A percentile compares a stretch with the other conserved stretches of the same genome.
phyloP scores from a whole-genome alignment of 2,797 vertebrate species.

The Sus cebifrons region DNA sequence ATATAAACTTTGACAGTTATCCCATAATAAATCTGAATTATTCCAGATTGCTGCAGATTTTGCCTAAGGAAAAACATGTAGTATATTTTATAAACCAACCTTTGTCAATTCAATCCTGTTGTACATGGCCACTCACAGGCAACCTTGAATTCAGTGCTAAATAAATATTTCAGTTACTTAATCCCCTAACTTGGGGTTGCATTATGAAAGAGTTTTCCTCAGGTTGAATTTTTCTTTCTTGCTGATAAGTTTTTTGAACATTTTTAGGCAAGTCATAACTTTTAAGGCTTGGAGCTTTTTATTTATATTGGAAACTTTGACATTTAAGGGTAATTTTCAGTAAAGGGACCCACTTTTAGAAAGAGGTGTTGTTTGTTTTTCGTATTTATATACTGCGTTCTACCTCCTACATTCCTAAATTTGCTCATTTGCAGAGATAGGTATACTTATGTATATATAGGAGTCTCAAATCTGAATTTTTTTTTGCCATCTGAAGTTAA shows the following conservation, averaged over 20 bases:
- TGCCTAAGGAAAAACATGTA: constrained; percentile 69
- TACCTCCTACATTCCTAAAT: constrained; percentile 47
- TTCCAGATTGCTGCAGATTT: constrained; percentile 72
- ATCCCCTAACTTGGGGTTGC: constrained; percentile 1
- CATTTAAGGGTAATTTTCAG: constrained; percentile 49
- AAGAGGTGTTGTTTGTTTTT: constrained; percentile 46
- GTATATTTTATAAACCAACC: constrained; percentile 72
- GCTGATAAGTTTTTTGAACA: constrained; percentile 47
- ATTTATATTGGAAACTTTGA: constrained; percentile 45
- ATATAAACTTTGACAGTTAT: constrained; percentile 33
- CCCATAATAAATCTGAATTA: constrained; percentile 74
- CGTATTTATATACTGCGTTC: background rate
- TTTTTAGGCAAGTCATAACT: constrained; percentile 60
- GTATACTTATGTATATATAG: background rate
- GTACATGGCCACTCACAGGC: constrained; percentile 61
- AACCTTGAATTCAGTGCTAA: constrained; percentile 76
- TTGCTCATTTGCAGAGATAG: constrained; percentile 1
- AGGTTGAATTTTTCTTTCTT: constrained; percentile 61
- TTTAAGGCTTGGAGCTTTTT: constrained; percentile 33
- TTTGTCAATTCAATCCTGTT: constrained; percentile 66
- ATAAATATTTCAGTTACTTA: constrained; percentile 77
- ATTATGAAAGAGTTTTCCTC: constrained; percentile 74
- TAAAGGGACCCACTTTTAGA: constrained; percentile 55
- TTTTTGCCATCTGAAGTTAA: constrained; percentile 48
- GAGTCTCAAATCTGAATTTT: constrained; percentile 25